Evolutionary conservation across 2,113 vertebrate genomes (phyloP).

Genomic region (Grallaria varia): DNA sequence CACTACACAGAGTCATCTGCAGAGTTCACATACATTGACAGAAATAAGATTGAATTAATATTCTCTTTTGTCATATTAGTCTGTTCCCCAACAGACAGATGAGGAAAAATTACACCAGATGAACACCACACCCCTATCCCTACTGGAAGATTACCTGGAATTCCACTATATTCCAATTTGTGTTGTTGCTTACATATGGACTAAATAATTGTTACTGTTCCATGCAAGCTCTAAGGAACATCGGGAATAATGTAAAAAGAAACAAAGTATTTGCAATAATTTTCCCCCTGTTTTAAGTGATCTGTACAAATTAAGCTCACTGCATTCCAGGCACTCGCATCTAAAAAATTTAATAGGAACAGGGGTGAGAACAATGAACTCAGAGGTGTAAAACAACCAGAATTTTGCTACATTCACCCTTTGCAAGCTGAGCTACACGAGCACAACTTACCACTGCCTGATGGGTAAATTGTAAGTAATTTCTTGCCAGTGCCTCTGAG

Average conservation of each 20-base stretch:
- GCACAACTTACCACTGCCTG: conserved; percentile 83
- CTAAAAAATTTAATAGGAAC: not conserved
- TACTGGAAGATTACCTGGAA: not conserved
- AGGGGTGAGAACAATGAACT: not conserved
- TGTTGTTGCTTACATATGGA: rapidly evolving
- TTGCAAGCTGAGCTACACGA: not conserved
- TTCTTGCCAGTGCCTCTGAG: conserved; percentile 98
- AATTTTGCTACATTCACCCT: not conserved
- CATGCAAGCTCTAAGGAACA: not conserved
- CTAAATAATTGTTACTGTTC: not conserved
- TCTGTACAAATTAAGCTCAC: not conserved
- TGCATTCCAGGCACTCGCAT: not conserved
- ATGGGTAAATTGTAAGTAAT: conserved; percentile 91
- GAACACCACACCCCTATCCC: not conserved
- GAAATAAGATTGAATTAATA: not conserved
- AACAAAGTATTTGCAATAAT: not conserved
- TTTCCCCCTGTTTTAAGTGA: not conserved
- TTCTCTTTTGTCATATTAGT: not conserved
- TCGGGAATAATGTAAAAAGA: not conserved
- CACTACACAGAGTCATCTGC: not conserved
- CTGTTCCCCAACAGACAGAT: not conserved
- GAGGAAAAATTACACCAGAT: not conserved
- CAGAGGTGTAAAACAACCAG: not conserved
- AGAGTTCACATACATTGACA: not conserved
- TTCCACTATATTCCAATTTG: not conserved